phyloP scores from a whole-genome alignment of 2,113 vertebrate species.

The Sardina pilchardus region DNA sequence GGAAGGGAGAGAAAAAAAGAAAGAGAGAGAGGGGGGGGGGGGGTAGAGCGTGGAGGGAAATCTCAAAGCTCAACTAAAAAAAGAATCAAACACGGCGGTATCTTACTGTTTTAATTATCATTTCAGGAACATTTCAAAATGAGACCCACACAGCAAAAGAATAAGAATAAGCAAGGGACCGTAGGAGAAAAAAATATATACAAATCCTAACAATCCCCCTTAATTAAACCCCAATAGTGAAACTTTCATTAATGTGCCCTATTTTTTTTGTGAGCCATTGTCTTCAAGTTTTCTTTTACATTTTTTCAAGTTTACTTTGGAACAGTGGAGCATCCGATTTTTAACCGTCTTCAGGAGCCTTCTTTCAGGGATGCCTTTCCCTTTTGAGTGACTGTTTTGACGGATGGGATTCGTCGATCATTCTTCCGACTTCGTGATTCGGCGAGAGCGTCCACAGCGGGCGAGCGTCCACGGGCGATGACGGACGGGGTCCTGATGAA shows the following conservation, averaged over 20 bases:
- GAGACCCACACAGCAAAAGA: constrained; percentile 61
- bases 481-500: background rate
- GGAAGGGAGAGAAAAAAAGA: constrained; percentile 62
- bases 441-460: background rate
- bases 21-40: constrained; percentile 61
- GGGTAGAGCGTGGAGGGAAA: constrained; percentile 65
- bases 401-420: background rate
- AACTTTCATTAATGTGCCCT: constrained; percentile 54
- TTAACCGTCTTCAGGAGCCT: background rate
- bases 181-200: constrained; percentile 26
- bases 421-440: background rate
- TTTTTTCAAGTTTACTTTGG: constrained; percentile 24
- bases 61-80: constrained; percentile 68
- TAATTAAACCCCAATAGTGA: constrained; percentile 63
- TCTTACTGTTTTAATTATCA: constrained; percentile 74
- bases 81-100: constrained; percentile 71
- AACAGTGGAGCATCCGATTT: background rate
- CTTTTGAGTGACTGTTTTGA: background rate
- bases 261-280: constrained; percentile 46
- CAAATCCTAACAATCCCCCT: constrained; percentile 27
- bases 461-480: background rate
- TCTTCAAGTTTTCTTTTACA: constrained; percentile 47
- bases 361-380: background rate
- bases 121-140: constrained; percentile 69
- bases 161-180: constrained; percentile 68